Conservation (phyloP, 2,113 vertebrate genomes). For the Gallinago undulata region DNA sequence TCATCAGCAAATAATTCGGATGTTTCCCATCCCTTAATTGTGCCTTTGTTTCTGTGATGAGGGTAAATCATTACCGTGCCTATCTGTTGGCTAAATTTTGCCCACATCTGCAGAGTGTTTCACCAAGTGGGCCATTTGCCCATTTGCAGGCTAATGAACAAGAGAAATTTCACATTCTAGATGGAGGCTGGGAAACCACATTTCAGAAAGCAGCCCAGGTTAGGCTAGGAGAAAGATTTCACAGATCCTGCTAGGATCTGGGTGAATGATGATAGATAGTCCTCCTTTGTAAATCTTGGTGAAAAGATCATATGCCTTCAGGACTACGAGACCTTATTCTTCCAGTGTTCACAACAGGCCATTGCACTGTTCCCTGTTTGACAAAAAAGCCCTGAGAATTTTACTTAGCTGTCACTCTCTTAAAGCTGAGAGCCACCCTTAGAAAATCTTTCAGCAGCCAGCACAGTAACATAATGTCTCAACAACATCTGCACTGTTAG, state of each 20-base stretch:
- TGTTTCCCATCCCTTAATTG: slow-evolving; percentile 51
- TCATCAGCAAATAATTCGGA: slow-evolving; percentile 41
- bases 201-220: neutral
- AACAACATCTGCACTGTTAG: neutral
- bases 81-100: slow-evolving; percentile 51
- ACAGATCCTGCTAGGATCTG: neutral
- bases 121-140: neutral
- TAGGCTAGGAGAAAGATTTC: neutral
- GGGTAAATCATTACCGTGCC: neutral
- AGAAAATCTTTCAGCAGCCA: neutral
- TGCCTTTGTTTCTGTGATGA: slow-evolving; percentile 40
- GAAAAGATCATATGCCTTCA: neutral
- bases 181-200: neutral
- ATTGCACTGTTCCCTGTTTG: neutral
- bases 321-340: neutral
- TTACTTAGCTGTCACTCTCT: neutral
- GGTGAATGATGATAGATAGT: neutral
- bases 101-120: slow-evolving; percentile 39
- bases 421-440: neutral
- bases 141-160: neutral
- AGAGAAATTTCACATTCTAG: neutral
- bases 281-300: neutral
- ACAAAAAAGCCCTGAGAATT: neutral
- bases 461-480: neutral
- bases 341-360: neutral